Percentiles rank a stretch among this genome's conserved stretches.
phyloP scores from a whole-genome alignment of 1,140 invertebrate species.

The Bombus huntii region DNA sequence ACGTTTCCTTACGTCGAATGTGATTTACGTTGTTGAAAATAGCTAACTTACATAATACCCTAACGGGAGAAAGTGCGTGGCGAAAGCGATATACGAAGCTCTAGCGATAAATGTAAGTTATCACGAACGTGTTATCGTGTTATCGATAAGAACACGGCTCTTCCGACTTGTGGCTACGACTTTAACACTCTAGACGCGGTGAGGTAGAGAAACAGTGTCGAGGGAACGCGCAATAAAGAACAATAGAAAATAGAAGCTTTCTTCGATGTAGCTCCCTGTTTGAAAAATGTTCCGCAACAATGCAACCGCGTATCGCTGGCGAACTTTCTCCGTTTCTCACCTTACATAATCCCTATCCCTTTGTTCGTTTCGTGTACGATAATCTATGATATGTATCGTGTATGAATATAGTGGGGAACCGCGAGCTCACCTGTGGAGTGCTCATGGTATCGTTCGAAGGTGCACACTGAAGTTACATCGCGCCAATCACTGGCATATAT shows the following conservation, averaged over 20 bases:
- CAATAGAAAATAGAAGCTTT: neutral
- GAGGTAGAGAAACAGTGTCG: neutral
- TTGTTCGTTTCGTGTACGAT: neutral
- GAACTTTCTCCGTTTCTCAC: constrained; percentile 27
- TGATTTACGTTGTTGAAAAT: neutral
- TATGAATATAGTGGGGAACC: neutral
- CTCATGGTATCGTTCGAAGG: constrained; percentile 76
- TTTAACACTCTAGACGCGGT: neutral
- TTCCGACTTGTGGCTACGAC: neutral
- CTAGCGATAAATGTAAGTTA: neutral
- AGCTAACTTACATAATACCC: too few species aligned
- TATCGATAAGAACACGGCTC: neutral
- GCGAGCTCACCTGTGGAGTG: constrained; percentile 78
- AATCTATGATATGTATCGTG: neutral
- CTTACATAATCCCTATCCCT: constrained; percentile 33
- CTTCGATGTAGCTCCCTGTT: neutral
- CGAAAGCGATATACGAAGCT: neutral
- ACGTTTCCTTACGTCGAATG: neutral
- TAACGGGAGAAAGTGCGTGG: neutral
- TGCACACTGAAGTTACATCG: constrained; percentile 75
- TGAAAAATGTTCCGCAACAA: neutral
- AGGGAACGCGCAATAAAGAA: neutral
- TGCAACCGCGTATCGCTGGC: neutral
- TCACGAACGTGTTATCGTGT: neutral
- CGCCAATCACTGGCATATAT: constrained; percentile 79